Evolutionary conservation across 2,888 invertebrate genomes (phyloP).

Genomic region (Atethmia centrago): DNA sequence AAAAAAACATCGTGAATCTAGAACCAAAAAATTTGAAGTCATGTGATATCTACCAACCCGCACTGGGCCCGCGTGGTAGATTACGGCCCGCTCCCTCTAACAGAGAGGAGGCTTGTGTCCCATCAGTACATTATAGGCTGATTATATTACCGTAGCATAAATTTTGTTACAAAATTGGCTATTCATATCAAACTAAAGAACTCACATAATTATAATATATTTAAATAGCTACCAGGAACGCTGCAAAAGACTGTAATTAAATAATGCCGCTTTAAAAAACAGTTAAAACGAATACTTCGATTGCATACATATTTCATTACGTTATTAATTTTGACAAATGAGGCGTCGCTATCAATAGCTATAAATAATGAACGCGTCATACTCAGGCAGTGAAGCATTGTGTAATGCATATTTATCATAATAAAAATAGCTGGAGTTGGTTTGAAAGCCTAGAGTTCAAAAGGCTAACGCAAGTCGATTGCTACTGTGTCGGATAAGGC

Average conservation of each 20-base stretch:
- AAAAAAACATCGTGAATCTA: no score
- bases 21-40: no score
- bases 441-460: neutral
- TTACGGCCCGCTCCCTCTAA: no score
- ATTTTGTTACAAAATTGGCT: neutral
- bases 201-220: neutral
- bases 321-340: slow-evolving; percentile 43
- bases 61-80: no score
- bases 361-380: slow-evolving; percentile 42
- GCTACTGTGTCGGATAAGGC: no score
- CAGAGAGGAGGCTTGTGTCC: no score
- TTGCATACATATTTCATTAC: slow-evolving; percentile 28
- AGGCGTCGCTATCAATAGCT: slow-evolving; percentile 28
- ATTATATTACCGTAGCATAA: neutral
- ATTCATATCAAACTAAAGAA: neutral
- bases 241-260: neutral
- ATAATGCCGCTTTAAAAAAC: slow-evolving; percentile 17
- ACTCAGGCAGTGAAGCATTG: slow-evolving; percentile 27
- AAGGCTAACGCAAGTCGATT: neutral
- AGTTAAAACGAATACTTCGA: neutral
- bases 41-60: no score
- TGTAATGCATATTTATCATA: slow-evolving; percentile 29
- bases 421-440: slow-evolving; percentile 9
- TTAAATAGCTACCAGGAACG: neutral
- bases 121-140: no score